Conservation (phyloP, 1,140 invertebrate species). For the Luehdorfia chinensis region DNA sequence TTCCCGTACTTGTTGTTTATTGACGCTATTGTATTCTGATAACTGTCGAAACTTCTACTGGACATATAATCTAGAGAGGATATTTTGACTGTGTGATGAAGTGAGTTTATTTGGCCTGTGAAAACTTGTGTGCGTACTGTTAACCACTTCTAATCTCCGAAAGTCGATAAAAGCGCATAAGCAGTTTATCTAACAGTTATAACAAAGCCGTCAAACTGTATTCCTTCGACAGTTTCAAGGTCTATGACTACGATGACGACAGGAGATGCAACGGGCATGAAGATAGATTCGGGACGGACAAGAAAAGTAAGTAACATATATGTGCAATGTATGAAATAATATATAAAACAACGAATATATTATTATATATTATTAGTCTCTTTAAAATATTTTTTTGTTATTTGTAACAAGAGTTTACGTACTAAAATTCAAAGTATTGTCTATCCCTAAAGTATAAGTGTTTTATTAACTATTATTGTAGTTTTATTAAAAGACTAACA, state of each 20-base stretch:
- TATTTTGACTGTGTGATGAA: conserved; percentile 14
- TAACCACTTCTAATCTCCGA: conserved; percentile 6
- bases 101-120: conserved; percentile 21
- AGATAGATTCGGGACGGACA: conserved; percentile 57
- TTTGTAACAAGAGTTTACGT: neutral
- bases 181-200: conserved; percentile 25
- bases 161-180: neutral
- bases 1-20: conserved; percentile 41
- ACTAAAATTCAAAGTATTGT: too few relatives aligned
- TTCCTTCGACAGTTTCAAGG: conserved; percentile 73
- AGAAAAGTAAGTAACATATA: conserved; percentile 58
- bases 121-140: conserved; percentile 2
- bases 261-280: conserved; percentile 57
- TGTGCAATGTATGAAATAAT: too few relatives aligned
- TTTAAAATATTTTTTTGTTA: too few relatives aligned
- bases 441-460: too few relatives aligned
- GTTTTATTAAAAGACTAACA: too few relatives aligned
- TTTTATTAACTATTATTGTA: too few relatives aligned
- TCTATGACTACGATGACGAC: conserved; percentile 69
- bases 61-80: conserved; percentile 19
- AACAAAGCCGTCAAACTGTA: conserved; percentile 68
- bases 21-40: conserved; percentile 38
- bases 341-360: too few relatives aligned
- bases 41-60: conserved; percentile 41
- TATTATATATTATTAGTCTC: too few relatives aligned